Percentiles rank a stretch among this genome's conserved stretches.
These are phyloP conservation scores for Drosophila nebulosa DNA, from an alignment of 1,140 invertebrate genomes.

Conservation along the genomic window DNA sequence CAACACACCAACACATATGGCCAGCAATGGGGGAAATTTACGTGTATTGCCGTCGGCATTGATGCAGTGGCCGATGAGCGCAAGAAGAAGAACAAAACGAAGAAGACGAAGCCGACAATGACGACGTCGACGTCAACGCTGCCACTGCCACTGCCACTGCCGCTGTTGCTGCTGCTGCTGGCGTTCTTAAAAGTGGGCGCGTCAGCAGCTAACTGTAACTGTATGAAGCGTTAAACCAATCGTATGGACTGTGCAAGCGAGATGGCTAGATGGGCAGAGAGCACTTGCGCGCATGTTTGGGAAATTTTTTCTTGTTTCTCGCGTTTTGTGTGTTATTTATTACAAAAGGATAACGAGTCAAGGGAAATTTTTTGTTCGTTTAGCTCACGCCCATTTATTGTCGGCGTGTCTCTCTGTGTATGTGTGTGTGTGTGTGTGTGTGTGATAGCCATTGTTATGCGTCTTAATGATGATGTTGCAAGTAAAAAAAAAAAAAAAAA, in stretches of 20 bases:
- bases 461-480: slow-evolving; percentile 75
- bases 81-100: background rate
- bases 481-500: too few relatives aligned
- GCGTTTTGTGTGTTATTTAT: background rate
- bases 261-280: slow-evolving; percentile 13
- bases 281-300: slow-evolving; percentile 40
- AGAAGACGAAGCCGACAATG: background rate
- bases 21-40: slow-evolving; percentile 25
- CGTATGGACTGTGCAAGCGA: slow-evolving; percentile 31
- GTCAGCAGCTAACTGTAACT: too few relatives aligned
- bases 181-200: slow-evolving; percentile 46
- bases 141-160: background rate
- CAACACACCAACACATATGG: background rate
- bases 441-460: slow-evolving; percentile 64
- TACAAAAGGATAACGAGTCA: background rate
- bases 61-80: background rate
- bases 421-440: slow-evolving; percentile 13
- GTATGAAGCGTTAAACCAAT: slow-evolving; percentile 37
- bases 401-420: slow-evolving; percentile 5
- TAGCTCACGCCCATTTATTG: slow-evolving; percentile 59
- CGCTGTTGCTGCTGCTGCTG: background rate
- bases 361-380: slow-evolving; percentile 38
- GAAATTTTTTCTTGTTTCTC: too few relatives aligned
- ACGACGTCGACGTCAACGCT: background rate
- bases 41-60: slow-evolving; percentile 48